These are phyloP conservation scores for Orchesella cincta DNA, from an alignment of 1,140 invertebrate genomes.

Conservation along the genomic window DNA sequence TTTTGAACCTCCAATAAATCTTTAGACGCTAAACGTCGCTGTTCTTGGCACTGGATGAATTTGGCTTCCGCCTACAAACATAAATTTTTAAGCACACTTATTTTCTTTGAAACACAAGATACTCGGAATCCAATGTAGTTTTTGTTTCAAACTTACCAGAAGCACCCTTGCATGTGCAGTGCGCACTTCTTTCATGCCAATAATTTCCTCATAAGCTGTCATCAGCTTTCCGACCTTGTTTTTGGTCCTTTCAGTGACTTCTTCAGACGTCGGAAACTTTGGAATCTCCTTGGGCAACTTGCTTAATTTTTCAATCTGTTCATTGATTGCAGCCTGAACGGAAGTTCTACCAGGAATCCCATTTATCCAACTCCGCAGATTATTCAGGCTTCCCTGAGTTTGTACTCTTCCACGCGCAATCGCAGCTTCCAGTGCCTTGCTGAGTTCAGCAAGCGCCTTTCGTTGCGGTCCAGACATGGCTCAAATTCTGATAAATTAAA, in stretches of 20 bases:
- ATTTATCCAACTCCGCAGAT: not conserved
- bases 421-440: not conserved
- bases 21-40: slow-evolving; percentile 62
- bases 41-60: slow-evolving; percentile 65
- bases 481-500: no score
- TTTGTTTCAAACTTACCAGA: slow-evolving; percentile 51
- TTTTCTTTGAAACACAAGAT: no score
- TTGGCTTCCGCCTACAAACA: slow-evolving; percentile 62
- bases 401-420: not conserved
- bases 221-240: slow-evolving; percentile 51
- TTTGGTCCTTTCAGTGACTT: not conserved
- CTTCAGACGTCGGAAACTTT: not conserved
- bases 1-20: slow-evolving; percentile 63
- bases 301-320: not conserved
- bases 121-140: not conserved
- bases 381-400: not conserved
- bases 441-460: not conserved
- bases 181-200: slow-evolving; percentile 58
- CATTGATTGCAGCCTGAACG: not conserved
- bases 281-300: not conserved
- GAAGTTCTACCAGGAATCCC: not conserved
- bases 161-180: slow-evolving; percentile 58
- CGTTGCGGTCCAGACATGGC: no score
- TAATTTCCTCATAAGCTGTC: slow-evolving; percentile 58
- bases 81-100: slow-evolving; percentile 47